Evolutionary conservation across 2,888 invertebrate species (phyloP), one percentile per base, ranked within the genome.

Genomic region (Ormyrus nitidulus): DNA sequence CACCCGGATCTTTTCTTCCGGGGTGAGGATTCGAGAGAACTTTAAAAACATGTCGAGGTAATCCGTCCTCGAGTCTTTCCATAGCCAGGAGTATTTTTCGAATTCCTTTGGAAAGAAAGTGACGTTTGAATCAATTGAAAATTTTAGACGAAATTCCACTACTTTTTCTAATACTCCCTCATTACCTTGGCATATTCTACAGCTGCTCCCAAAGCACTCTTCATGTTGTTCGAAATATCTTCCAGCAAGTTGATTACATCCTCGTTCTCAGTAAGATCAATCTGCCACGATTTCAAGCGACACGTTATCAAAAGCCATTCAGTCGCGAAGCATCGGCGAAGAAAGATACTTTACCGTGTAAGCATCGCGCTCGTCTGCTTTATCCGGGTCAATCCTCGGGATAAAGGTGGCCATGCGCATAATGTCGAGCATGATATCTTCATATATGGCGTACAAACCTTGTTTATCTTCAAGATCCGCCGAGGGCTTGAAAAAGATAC

Each of bases 61-160:
- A 85, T 95, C 94, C 73, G 94, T 93, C 58, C 95, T 92, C 87
- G 97, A 95, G 86, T 96, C 95, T 70, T 93, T 89, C 98, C 98
- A 98, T 8, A 98, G 91, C 86, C 95, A 95, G 0, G 94, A 92
- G 88, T 95, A 96, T 81, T 93, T 93, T 75, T 94, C 93, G 85
- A 94, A 95, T 65, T 66, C 68, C 84, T 84, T 10, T 3, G 13
- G 3, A 51, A 34, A 4, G 34, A 34, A 4, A 34, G 34, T 34
- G 34, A 34, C 34, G 4, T 34, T 34, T 34, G 34, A 34, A 34
- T 34, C 34, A 34, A 34, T 4, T 4, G 34, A 34, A 3, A 34
- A 34, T 34, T 4, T 34, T 34, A 34, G 4, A 34, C 34, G 34
- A 34, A 34, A 34, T 34, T 34, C 4, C 34, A 34, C 4, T 6